A percentile compares a stretch with the other conserved stretches of the same genome.
phyloP scores from a whole-genome alignment of 2,797 vertebrate species.

The Myotis myotis region DNA sequence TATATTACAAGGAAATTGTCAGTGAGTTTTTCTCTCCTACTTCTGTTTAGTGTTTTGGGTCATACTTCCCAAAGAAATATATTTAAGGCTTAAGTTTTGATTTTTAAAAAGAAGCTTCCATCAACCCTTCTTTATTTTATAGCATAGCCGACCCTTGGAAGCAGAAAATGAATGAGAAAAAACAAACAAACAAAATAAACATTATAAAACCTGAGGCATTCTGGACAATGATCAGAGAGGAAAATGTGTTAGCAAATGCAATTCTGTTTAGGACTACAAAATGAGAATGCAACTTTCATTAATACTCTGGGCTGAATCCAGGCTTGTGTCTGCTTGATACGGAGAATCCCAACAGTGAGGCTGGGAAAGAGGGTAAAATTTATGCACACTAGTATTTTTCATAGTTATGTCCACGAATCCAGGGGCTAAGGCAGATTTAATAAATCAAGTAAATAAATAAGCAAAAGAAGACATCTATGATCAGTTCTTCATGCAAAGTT shows the following conservation, averaged over 20 bases:
- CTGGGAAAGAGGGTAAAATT: conserved; percentile 69
- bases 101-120: conserved; percentile 37
- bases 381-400: conserved; percentile 55
- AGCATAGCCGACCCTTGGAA: conserved; percentile 59
- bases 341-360: conserved; percentile 70
- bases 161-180: conserved; percentile 62
- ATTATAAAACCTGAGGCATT: conserved; percentile 74
- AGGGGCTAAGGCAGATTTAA: conserved; percentile 62
- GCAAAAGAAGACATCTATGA: conserved; percentile 28
- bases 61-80: conserved; percentile 47
- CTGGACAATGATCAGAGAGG: conserved; percentile 69
- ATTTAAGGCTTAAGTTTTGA: conserved; percentile 31
- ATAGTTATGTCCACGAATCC: conserved; percentile 53
- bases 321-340: conserved; percentile 74
- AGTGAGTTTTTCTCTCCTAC: neutral
- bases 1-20: neutral
- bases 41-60: neutral
- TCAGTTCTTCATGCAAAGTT: conserved; percentile 60
- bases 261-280: conserved; percentile 71
- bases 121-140: conserved; percentile 65
- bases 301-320: conserved; percentile 65
- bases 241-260: conserved; percentile 75
- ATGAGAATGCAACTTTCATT: conserved; percentile 74
- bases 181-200: conserved; percentile 64
- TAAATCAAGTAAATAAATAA: conserved; percentile 77